Evolutionary conservation across 2,797 vertebrate genomes (phyloP).

Genomic region (Neostethus bicornis): DNA sequence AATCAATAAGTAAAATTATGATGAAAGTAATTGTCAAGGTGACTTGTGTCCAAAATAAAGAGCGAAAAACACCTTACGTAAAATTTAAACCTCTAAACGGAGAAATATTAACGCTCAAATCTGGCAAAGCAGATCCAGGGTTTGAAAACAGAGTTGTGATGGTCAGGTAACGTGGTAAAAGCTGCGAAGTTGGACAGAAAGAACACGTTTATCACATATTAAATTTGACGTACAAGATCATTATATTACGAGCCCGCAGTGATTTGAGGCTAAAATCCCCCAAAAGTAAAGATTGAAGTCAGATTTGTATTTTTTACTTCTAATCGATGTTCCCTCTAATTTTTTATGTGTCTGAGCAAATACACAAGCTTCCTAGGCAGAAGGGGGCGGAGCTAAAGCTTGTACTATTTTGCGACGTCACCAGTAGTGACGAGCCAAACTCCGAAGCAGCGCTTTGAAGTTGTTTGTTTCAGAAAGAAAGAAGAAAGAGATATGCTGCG

Average conservation of each 20-base stretch:
- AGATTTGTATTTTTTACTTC: too few relatives aligned
- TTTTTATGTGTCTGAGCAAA: too few relatives aligned
- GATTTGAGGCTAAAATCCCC: neutral
- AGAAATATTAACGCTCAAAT: neutral
- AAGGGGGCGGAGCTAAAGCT: too few relatives aligned
- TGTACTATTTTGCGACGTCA: too few relatives aligned
- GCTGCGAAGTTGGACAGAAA: neutral
- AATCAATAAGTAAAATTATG: neutral
- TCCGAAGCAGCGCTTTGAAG: too few relatives aligned
- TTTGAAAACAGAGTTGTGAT: neutral
- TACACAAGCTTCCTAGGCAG: too few relatives aligned
- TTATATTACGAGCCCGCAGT: neutral
- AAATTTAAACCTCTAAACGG: neutral
- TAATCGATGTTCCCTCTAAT: too few relatives aligned
- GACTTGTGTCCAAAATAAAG: neutral
- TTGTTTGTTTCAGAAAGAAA: too few relatives aligned
- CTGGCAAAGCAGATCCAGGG: neutral
- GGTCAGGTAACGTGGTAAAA: constrained; percentile 1
- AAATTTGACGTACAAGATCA: neutral
- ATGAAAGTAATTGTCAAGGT: constrained; percentile 22
- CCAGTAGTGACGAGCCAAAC: too few relatives aligned
- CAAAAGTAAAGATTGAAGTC: too few relatives aligned
- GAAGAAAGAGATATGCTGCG: too few relatives aligned
- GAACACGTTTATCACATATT: constrained; percentile 6
- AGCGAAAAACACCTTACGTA: neutral